A percentile compares a stretch with the other conserved stretches of the same genome.
phyloP scores from a whole-genome alignment of 1,140 invertebrate genomes.

The Orussus abietinus region DNA sequence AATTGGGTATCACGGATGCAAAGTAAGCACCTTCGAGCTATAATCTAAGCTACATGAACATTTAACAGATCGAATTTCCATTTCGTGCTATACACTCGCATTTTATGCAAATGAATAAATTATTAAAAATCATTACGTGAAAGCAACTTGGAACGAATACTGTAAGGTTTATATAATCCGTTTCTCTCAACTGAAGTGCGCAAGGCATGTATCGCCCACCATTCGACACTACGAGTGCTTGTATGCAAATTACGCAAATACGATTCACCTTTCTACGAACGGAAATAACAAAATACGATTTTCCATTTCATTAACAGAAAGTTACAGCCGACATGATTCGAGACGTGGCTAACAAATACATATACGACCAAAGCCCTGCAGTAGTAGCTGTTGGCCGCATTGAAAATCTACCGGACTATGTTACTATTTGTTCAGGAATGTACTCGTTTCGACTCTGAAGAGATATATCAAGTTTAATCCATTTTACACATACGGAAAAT shows the following conservation, averaged over 20 bases:
- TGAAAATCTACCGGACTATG: constrained; percentile 30
- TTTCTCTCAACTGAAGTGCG: not conserved
- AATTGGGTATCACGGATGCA: too few species aligned
- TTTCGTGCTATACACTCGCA: too few species aligned
- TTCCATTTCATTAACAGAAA: constrained; percentile 18
- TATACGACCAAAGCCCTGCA: constrained; percentile 32
- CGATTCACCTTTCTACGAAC: too few species aligned
- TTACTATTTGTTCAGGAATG: constrained; percentile 20
- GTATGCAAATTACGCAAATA: too few species aligned
- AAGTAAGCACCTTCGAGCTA: too few species aligned
- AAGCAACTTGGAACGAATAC: too few species aligned
- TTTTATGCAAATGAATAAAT: not conserved
- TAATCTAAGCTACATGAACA: too few species aligned
- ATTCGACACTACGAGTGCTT: too few species aligned
- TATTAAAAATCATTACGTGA: constrained; percentile 3
- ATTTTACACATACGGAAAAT: too few species aligned
- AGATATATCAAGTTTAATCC: not conserved
- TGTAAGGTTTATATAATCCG: not conserved
- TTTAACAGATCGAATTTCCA: too few species aligned
- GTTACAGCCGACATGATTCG: constrained; percentile 19
- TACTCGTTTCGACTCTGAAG: constrained; percentile 23
- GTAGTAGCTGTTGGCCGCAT: constrained; percentile 24
- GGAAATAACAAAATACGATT: too few species aligned
- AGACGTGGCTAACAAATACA: constrained; percentile 23
- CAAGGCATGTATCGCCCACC: too few species aligned